Percentiles rank a stretch among this genome's conserved stretches.
These are phyloP conservation scores for Euzophera pinguis DNA, from an alignment of 2,888 invertebrate genomes.

Conservation along the genomic window DNA sequence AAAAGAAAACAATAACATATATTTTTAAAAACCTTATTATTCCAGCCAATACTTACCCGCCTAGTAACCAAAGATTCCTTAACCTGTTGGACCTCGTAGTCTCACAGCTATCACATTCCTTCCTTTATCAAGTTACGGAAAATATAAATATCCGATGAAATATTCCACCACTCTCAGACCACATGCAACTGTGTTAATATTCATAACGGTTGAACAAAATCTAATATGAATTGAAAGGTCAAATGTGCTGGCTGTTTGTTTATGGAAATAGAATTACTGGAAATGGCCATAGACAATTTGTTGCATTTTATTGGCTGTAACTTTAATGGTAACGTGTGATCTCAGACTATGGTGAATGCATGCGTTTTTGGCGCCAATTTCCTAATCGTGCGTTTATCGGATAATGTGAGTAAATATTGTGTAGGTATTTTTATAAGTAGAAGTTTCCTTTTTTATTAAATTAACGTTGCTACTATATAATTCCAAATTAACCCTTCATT, in stretches of 20 bases:
- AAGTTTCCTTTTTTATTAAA: no score
- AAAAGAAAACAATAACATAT: neutral
- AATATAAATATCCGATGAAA: constrained; percentile 1
- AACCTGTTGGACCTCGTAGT: neutral
- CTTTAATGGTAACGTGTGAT: no score
- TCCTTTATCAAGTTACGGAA: constrained; percentile 7
- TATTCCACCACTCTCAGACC: neutral
- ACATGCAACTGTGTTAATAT: neutral
- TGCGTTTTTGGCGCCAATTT: no score
- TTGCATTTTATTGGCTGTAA: no score
- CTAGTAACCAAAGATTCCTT: neutral
- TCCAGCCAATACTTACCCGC: neutral
- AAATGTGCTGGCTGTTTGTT: neutral
- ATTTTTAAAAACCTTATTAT: neutral
- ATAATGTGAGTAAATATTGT: no score
- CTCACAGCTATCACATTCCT: constrained; percentile 6
- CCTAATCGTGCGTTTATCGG: no score
- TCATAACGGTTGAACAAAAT: neutral
- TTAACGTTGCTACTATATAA: no score
- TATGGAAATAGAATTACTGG: no score
- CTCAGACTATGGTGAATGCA: no score
- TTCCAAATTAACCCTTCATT: no score
- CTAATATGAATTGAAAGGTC: neutral
- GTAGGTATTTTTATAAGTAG: no score
- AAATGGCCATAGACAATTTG: neutral